Evolutionary conservation across 2,797 vertebrate genomes (phyloP).

Genomic region (Choloepus didactylus): DNA sequence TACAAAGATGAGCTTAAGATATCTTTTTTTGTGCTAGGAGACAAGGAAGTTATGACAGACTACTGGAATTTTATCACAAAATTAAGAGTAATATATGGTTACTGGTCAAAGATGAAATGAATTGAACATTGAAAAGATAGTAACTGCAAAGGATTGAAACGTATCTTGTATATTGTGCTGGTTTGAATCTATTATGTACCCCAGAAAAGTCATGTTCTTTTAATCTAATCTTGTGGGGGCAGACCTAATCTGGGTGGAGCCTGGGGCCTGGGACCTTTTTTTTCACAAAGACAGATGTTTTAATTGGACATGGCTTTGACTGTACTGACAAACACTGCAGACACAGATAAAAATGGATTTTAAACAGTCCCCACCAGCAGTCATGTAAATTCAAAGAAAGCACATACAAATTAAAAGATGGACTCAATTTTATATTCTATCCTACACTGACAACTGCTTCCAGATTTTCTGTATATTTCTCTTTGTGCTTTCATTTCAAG

Average conservation of each 20-base stretch:
- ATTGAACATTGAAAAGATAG: too few species aligned
- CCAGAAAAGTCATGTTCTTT: too few species aligned
- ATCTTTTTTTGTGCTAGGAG: not conserved
- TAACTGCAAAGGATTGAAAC: too few species aligned
- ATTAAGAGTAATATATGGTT: too few species aligned
- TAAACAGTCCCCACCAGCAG: not conserved
- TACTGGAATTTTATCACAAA: too few species aligned
- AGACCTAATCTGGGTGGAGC: too few species aligned
- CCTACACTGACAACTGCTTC: not conserved
- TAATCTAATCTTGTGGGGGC: too few species aligned
- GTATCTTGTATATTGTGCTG: too few species aligned
- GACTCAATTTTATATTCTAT: not conserved
- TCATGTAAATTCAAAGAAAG: conserved; percentile 51
- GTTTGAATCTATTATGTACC: too few species aligned
- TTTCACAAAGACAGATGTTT: conserved; percentile 40
- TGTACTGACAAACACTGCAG: conserved; percentile 31
- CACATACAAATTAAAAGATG: conserved; percentile 1
- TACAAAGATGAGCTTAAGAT: not conserved
- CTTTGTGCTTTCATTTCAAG: conserved; percentile 79
- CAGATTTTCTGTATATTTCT: not conserved
- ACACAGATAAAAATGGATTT: conserved; percentile 49
- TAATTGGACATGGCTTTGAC: conserved; percentile 77
- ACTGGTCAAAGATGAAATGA: too few species aligned
- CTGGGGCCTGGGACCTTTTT: too few species aligned
- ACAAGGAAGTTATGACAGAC: too few species aligned